These are phyloP conservation scores for Apamea monoglypha DNA, from an alignment of 2,888 invertebrate genomes.

Conservation along the genomic window DNA sequence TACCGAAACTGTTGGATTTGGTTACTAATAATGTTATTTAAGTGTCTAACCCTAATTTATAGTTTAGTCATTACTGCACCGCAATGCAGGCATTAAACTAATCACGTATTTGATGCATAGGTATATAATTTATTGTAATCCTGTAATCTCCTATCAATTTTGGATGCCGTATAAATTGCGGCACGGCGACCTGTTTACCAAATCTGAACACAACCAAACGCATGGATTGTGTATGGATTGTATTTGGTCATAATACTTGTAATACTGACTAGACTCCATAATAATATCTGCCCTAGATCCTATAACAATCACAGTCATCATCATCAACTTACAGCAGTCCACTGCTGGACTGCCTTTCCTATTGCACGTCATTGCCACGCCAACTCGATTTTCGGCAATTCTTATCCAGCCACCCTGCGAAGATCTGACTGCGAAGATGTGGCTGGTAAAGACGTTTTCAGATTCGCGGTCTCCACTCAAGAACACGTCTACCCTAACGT, in stretches of 20 bases:
- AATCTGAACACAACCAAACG: constrained; percentile 39
- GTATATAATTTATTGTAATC: constrained; percentile 56
- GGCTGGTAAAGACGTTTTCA: too few species aligned
- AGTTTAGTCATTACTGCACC: constrained; percentile 13
- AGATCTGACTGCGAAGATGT: too few species aligned
- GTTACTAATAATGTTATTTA: background rate
- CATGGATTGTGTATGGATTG: background rate
- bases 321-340: background rate
- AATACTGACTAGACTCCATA: background rate
- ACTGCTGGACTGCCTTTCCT: background rate
- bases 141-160: constrained; percentile 59
- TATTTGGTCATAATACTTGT: background rate
- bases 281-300: background rate
- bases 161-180: constrained; percentile 48
- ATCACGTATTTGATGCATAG: constrained; percentile 44
- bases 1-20: background rate
- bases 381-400: background rate
- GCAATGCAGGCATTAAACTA: constrained; percentile 42
- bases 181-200: constrained; percentile 30
- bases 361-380: background rate
- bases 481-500: background rate
- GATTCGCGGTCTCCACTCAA: background rate
- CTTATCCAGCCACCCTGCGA: background rate
- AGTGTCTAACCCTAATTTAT: constrained; percentile 19
- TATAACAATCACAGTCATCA: background rate